Percentiles rank a stretch among this genome's conserved stretches.
Evolutionary conservation across 2,113 vertebrate genomes (phyloP).

Genomic region (Sturnira hondurensis): DNA sequence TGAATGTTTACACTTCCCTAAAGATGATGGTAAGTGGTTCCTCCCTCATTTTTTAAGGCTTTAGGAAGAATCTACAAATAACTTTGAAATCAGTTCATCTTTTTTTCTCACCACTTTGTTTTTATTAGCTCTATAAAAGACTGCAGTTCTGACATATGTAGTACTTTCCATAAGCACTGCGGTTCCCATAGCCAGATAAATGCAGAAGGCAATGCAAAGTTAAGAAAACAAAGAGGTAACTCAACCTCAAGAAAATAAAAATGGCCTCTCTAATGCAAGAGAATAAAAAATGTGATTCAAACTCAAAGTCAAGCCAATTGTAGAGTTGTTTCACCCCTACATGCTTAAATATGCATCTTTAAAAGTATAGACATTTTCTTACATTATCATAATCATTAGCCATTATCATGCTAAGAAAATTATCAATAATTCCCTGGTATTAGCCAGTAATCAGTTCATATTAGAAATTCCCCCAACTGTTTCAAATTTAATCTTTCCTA

Average conservation of each 20-base stretch:
- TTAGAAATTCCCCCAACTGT: not conserved
- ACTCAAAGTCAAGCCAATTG: not conserved
- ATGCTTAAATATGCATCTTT: not conserved
- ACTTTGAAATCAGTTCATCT: not conserved
- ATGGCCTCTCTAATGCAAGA: not conserved
- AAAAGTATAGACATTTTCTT: not conserved
- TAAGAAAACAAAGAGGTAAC: not conserved
- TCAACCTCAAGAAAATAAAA: not conserved
- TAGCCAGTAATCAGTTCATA: not conserved
- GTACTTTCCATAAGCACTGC: not conserved
- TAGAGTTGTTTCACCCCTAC: not conserved
- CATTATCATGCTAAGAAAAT: not conserved
- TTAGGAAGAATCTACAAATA: not conserved
- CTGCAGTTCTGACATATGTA: not conserved
- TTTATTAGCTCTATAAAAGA: not conserved
- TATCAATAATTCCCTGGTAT: not conserved
- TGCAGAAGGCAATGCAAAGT: not conserved
- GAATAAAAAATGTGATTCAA: not conserved
- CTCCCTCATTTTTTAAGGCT: not conserved
- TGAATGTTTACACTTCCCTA: not conserved
- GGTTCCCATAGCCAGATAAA: not conserved
- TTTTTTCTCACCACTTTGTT: not conserved
- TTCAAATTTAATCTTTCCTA: not conserved
- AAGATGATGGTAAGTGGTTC: not conserved
- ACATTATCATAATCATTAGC: not conserved